A percentile compares a stretch with the other conserved stretches of the same genome.
phyloP scores from a whole-genome alignment of 2,113 vertebrate genomes.

The Xenus cinereus region DNA sequence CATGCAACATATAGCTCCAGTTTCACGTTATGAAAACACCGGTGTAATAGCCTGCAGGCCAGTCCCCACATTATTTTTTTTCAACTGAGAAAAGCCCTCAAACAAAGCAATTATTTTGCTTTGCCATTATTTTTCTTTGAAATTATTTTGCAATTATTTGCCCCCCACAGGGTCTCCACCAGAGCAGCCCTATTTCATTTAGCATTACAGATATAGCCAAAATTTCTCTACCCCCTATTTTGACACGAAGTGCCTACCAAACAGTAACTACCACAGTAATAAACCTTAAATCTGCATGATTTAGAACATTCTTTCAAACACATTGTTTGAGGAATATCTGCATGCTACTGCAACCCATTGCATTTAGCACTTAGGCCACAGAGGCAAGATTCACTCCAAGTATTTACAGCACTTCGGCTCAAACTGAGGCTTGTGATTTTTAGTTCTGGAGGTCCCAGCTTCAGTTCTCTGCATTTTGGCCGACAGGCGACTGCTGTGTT shows the following conservation, averaged over 20 bases:
- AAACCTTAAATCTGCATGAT: neutral
- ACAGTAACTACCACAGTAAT: neutral
- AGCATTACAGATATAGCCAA: neutral
- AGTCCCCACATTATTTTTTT: neutral
- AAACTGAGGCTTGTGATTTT: neutral
- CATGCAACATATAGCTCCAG: neutral
- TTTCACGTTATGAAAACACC: neutral
- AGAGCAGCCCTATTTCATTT: neutral
- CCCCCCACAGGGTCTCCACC: neutral
- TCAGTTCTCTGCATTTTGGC: neutral
- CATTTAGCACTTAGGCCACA: neutral
- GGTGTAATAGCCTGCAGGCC: neutral
- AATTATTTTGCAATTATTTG: neutral
- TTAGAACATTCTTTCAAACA: neutral
- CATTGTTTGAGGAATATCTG: neutral
- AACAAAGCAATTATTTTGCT: neutral
- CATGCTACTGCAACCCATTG: neutral
- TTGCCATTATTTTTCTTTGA: neutral
- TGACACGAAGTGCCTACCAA: neutral
- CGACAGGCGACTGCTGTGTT: neutral
- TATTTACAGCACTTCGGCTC: neutral
- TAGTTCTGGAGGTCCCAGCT: neutral
- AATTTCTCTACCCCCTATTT: neutral
- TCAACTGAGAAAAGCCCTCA: neutral
- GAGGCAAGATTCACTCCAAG: neutral